These are phyloP conservation scores for Caenorhabditis sp. DNA, from an alignment of 2,888 invertebrate genomes.

Conservation along the genomic window DNA sequence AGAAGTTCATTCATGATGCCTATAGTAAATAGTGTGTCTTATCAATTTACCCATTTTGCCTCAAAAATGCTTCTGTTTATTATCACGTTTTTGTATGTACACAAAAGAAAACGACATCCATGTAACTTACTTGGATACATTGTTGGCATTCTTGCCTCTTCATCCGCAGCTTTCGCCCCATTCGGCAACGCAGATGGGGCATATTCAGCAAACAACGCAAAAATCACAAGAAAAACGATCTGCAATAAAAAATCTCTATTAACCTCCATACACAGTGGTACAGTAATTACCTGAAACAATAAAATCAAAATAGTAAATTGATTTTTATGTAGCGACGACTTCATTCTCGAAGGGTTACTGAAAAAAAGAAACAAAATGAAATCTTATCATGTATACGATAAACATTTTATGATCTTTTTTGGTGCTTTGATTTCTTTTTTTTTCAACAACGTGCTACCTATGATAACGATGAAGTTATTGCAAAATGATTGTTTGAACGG, in stretches of 20 bases:
- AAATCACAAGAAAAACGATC: constrained; percentile 61
- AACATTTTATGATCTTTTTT: background rate
- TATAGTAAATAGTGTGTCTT: too few relatives aligned
- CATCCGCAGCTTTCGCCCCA: constrained; percentile 18
- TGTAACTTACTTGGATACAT: constrained; percentile 46
- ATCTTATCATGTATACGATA: background rate
- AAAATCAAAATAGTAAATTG: constrained; percentile 61
- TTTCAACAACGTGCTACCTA: background rate
- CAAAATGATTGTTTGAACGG: constrained; percentile 1
- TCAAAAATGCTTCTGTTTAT: too few relatives aligned
- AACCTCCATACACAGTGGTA: background rate
- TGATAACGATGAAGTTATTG: background rate
- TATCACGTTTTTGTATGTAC: too few relatives aligned
- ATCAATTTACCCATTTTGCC: too few relatives aligned
- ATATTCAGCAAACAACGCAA: constrained; percentile 62
- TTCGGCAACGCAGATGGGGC: constrained; percentile 55
- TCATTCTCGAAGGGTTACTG: constrained; percentile 39
- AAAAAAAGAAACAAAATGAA: constrained; percentile 13
- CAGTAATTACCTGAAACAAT: constrained; percentile 31
- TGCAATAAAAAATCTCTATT: constrained; percentile 29
- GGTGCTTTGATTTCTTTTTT: background rate
- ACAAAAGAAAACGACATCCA: background rate
- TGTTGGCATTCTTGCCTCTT: constrained; percentile 33
- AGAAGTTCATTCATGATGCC: background rate
- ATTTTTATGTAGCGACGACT: constrained; percentile 52